Base-by-base conservation (phyloP, 2,888 invertebrate species). In the Adelognathus sp. region DNA sequence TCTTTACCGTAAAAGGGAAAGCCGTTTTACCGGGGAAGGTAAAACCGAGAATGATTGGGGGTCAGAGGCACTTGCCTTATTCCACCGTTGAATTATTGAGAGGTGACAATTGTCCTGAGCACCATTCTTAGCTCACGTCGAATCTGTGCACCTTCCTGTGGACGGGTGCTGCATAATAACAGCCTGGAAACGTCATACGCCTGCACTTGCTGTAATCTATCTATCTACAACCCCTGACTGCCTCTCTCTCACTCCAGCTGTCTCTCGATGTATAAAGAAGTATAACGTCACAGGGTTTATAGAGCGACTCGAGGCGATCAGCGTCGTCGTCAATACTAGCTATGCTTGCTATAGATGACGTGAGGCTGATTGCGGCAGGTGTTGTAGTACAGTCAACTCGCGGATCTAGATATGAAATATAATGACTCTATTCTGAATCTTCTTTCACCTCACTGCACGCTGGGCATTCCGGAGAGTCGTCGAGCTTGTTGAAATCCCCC, bases 61-160 rank as follows among this genome's bases (percentile, higher is more conserved):
- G 21, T 52, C 52, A 61, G 63, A 63, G 72, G 44, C 60, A 27
- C 46, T 72, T 24, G 36, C 61, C 61, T 61, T 66, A 61, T 73
- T 77, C 64, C 39, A 11, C 27, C 7, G 21, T n/a, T 77, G 69
- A 77, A 77, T 77, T 73, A 77, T 73, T 77, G 50, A 73, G 54
- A 54, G 46, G 14, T 33, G 27, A 61, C 72, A 41, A 67, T 72
- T 67, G 27, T 72, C 46, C 27, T 29, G 29, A 54, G 41, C 60
- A 27, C 60, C 71, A 33, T 54, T 36, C 56, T 61, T 50, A 14
- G 36, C 24, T 52, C 64, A 24, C 14, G 31, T 24, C 33, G n/a
- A 18, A 14, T 24, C 64, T 14, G 52, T 36, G 36, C 52, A 31
- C 24, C 7, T 36, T 33, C 36, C 24, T 50, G 52, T 14, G 24